Conservation (phyloP, 2,113 vertebrate species). For the Tautogolabrus adspersus region DNA sequence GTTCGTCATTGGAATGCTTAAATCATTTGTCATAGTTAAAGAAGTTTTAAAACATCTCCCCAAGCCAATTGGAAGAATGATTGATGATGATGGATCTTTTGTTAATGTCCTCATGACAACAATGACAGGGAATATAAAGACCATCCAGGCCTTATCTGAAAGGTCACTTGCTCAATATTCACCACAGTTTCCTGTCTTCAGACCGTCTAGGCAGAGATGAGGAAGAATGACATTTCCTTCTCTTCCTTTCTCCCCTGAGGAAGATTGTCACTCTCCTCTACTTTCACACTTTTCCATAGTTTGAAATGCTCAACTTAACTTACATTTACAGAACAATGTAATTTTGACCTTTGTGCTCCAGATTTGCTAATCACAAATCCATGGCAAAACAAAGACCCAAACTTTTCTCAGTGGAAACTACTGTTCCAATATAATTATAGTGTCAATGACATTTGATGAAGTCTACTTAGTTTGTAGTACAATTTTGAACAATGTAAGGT, state of each 20-base stretch:
- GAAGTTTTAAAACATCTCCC: conserved; percentile 13
- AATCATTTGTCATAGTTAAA: conserved; percentile 31
- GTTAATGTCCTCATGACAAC: conserved; percentile 52
- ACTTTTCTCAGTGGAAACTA: neutral
- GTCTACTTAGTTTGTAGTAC: neutral
- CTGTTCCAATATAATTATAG: neutral
- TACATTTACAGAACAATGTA: neutral
- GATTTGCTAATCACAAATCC: neutral
- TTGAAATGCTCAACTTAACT: conserved; percentile 11
- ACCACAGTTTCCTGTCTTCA: conserved; percentile 41
- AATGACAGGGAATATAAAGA: conserved; percentile 62
- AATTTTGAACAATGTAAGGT: neutral
- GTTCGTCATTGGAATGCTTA: conserved; percentile 23
- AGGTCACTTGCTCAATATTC: conserved; percentile 74
- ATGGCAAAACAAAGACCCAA: neutral
- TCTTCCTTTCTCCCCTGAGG: conserved; percentile 30
- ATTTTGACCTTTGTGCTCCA: neutral
- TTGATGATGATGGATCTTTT: conserved; percentile 75
- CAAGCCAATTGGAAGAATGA: conserved; percentile 44
- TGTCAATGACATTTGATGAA: neutral
- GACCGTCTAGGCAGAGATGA: conserved; percentile 36
- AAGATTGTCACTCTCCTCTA: conserved; percentile 21
- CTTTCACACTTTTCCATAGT: conserved; percentile 26
- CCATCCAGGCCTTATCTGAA: conserved; percentile 63
- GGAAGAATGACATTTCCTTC: conserved; percentile 67